Evolutionary conservation across 2,888 invertebrate species (phyloP).

Genomic region (Saturnia pavonia): DNA sequence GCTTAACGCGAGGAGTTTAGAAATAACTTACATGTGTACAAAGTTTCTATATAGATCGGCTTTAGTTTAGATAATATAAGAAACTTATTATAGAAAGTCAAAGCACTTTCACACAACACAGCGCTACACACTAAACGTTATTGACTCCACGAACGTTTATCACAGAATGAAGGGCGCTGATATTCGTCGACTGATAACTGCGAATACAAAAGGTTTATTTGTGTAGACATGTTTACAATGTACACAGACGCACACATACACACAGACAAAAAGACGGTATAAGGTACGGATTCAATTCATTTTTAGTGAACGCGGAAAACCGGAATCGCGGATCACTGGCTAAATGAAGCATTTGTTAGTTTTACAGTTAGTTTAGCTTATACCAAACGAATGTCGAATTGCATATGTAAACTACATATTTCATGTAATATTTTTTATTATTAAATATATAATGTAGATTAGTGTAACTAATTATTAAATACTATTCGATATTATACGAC

Average conservation of each 20-base stretch:
- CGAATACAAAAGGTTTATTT: constrained; percentile 39
- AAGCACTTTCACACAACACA: constrained; percentile 54
- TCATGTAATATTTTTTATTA: background rate
- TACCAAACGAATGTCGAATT: background rate
- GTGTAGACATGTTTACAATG: constrained; percentile 27
- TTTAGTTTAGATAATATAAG: constrained; percentile 22
- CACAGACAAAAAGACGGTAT: background rate
- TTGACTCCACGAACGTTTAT: constrained; percentile 38
- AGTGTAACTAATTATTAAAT: background rate
- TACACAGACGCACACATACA: constrained; percentile 11
- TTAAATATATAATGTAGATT: no score
- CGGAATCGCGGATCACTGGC: constrained; percentile 20
- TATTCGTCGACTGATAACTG: constrained; percentile 40
- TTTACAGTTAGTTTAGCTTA: constrained; percentile 3
- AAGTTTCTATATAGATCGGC: background rate
- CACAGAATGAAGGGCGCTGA: constrained; percentile 43
- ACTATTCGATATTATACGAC: background rate
- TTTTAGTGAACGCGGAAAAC: constrained; percentile 18
- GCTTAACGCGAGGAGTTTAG: constrained; percentile 10
- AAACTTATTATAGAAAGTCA: constrained; percentile 58
- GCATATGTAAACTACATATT: background rate
- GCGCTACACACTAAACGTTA: constrained; percentile 31
- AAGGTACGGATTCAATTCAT: constrained; percentile 10
- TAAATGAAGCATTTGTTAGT: constrained; percentile 15
- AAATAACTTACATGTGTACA: constrained; percentile 16